phyloP scores from a whole-genome alignment of 2,888 invertebrate species.

The Cheiracanthium punctorium region DNA sequence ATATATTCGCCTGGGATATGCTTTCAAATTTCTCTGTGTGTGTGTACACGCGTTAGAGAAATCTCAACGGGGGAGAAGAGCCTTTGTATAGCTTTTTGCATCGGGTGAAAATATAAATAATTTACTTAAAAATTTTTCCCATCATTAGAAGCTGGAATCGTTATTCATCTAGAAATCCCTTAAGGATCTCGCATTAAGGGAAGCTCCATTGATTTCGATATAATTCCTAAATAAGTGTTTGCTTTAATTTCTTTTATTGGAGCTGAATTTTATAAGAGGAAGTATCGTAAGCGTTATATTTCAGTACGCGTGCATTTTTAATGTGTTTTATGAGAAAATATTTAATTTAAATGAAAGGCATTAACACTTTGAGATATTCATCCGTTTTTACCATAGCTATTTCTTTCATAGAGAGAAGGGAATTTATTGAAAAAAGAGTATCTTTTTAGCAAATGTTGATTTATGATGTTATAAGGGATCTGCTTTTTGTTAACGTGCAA shows the following conservation, averaged over 20 bases:
- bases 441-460: too few species aligned
- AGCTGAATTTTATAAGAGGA: too few species aligned
- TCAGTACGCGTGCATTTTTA: too few species aligned
- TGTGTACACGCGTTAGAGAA: constrained; percentile 18
- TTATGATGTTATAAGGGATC: too few species aligned
- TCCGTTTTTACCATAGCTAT: too few species aligned
- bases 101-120: constrained; percentile 26
- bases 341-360: too few species aligned
- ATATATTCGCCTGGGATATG: background rate
- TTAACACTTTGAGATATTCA: too few species aligned
- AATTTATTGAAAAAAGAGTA: too few species aligned
- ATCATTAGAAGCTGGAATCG: constrained; percentile 18
- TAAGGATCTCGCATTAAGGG: constrained; percentile 2
- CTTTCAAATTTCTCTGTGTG: constrained; percentile 4
- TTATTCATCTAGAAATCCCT: background rate
- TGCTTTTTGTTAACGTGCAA: too few species aligned
- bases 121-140: constrained; percentile 23
- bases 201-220: constrained; percentile 22
- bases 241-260: background rate
- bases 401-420: too few species aligned
- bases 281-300: too few species aligned
- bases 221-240: constrained; percentile 52
- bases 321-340: too few species aligned
- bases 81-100: background rate
- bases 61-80: background rate